Percentiles rank a stretch among this genome's conserved stretches.
phyloP scores from a whole-genome alignment of 1,140 invertebrate species.

The Drosophila quadrilineata region DNA sequence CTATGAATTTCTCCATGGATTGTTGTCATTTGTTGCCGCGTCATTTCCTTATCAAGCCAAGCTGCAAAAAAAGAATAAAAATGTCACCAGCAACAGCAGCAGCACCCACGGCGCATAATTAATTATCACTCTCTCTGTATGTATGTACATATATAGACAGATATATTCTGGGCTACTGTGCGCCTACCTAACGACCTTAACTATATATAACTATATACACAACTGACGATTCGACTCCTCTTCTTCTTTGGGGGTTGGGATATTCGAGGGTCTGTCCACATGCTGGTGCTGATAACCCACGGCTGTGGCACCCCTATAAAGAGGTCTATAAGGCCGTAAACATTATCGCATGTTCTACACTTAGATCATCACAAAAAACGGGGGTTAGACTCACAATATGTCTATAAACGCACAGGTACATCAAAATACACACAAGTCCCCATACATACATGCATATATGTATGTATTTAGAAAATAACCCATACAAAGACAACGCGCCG shows the following conservation, averaged over 20 bases:
- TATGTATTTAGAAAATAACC: no score
- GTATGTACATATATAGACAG: no score
- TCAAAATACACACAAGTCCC: slow-evolving; percentile 5
- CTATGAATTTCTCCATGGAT: slow-evolving; percentile 32
- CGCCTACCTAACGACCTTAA: no score
- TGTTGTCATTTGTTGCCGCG: slow-evolving; percentile 44
- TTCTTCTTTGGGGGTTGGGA: not conserved
- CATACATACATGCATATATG: not conserved
- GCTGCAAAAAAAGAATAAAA: no score
- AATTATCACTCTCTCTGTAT: slow-evolving; percentile 68
- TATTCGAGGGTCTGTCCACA: slow-evolving; percentile 28
- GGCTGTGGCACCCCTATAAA: slow-evolving; percentile 66
- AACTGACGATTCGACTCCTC: no score
- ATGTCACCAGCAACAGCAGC: slow-evolving; percentile 52
- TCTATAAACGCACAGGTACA: slow-evolving; percentile 60
- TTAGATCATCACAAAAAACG: slow-evolving; percentile 73
- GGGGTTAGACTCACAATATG: slow-evolving; percentile 45
- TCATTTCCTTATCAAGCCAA: slow-evolving; percentile 71
- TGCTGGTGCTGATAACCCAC: slow-evolving; percentile 52
- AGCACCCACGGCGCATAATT: slow-evolving; percentile 57
- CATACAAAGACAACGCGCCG: slow-evolving; percentile 43
- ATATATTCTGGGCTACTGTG: not conserved
- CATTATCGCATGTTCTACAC: slow-evolving; percentile 76
- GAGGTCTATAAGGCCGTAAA: slow-evolving; percentile 47
- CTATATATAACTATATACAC: no score